phyloP scores from a whole-genome alignment of 2,113 vertebrate genomes.

The Crocuta crocuta region DNA sequence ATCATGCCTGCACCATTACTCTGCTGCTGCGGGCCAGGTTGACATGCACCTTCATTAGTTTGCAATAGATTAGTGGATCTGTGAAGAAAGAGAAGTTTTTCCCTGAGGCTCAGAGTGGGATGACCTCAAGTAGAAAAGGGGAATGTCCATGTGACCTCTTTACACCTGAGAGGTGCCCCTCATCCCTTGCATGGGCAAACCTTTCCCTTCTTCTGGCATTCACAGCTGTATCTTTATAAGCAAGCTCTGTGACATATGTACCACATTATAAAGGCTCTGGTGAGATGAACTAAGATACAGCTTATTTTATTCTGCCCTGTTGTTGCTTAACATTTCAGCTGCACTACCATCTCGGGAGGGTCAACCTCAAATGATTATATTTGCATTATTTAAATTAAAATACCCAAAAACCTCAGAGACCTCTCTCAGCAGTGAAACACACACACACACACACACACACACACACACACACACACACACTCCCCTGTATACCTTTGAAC shows the following conservation, averaged over 20 bases:
- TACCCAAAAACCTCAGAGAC: not conserved
- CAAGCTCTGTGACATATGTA: not conserved
- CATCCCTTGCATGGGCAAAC: not conserved
- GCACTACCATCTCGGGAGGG: not conserved
- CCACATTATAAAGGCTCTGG: not conserved
- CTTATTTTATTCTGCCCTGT: not conserved
- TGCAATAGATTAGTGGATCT: not conserved
- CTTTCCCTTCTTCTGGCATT: not conserved
- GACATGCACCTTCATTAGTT: not conserved
- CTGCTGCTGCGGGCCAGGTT: not conserved
- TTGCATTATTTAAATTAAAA: not conserved
- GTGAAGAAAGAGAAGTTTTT: not conserved
- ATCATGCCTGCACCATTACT: not conserved
- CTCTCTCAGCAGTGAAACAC: not conserved
- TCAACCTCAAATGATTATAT: not conserved
- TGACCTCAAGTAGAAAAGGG: not conserved
- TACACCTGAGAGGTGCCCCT: not conserved
- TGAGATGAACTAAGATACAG: not conserved
- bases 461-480: not conserved
- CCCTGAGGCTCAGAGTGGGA: not conserved
- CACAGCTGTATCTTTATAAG: not conserved
- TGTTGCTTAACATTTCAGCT: not conserved
- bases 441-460: not conserved
- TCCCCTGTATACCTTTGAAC: not conserved
- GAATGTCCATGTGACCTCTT: not conserved